phyloP scores from a whole-genome alignment of 2,113 vertebrate species.

The Alligator sinensis region DNA sequence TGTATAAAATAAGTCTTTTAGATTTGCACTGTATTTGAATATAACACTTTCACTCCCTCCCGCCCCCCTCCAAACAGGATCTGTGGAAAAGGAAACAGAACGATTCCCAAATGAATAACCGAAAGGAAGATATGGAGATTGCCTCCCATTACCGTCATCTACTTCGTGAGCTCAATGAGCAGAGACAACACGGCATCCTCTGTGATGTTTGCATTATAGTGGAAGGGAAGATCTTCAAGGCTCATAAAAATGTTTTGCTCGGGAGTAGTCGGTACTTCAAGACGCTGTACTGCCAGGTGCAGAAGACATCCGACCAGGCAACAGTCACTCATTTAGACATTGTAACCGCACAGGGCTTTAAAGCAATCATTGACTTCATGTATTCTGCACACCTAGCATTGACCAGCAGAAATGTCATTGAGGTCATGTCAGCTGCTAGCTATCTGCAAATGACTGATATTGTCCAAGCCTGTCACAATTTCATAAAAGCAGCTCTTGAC shows the following conservation, averaged over 20 bases:
- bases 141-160: constrained; percentile 97
- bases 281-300: constrained; percentile 98
- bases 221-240: constrained; percentile 97
- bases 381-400: constrained; percentile 96
- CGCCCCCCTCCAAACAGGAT: constrained; percentile 74
- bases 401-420: constrained; percentile 97
- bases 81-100: constrained; percentile 82
- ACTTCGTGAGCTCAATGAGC: constrained; percentile 95
- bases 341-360: constrained; percentile 96
- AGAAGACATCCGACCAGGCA: constrained; percentile 93
- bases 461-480: constrained; percentile 96
- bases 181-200: constrained; percentile 95
- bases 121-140: constrained; percentile 99
- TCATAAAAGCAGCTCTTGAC: constrained; percentile 97
- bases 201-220: constrained; percentile 96
- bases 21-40: background rate
- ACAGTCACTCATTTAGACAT: constrained; percentile 98
- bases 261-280: constrained; percentile 99
- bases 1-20: background rate
- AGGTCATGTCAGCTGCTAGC: constrained; percentile 98
- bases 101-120: constrained; percentile 93
- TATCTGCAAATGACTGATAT: constrained; percentile 99
- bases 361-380: constrained; percentile 99
- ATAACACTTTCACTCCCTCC: background rate
- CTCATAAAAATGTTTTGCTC: constrained; percentile 96